A percentile compares a stretch with the other conserved stretches of the same genome.
Evolutionary conservation across 2,113 vertebrate genomes (phyloP).

Genomic region (Epinephelus moara): DNA sequence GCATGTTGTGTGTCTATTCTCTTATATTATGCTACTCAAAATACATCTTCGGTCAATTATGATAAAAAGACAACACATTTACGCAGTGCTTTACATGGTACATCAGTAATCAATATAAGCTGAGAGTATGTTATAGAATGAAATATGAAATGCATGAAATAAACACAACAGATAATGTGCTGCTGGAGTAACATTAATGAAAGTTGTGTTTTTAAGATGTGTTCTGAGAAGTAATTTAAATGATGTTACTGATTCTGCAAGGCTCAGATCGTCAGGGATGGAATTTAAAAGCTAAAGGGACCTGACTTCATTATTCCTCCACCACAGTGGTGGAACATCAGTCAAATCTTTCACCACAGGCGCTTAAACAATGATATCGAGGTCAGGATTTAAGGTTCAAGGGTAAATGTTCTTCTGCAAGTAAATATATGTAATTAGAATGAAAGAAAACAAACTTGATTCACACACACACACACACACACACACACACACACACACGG

Average conservation of each 20-base stretch:
- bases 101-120: no score
- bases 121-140: neutral
- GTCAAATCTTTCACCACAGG: neutral
- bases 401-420: neutral
- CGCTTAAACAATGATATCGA: constrained; percentile 19
- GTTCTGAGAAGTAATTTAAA: neutral
- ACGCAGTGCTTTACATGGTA: no score
- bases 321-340: constrained; percentile 29
- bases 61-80: no score
- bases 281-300: constrained; percentile 35
- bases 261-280: neutral
- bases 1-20: neutral
- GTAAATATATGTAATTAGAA: constrained; percentile 13
- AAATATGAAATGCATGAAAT: neutral
- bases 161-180: neutral
- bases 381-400: constrained; percentile 12
- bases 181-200: neutral
- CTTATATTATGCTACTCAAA: neutral
- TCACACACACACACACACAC: neutral
- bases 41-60: neutral
- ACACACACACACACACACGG: neutral
- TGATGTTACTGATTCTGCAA: neutral
- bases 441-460: constrained; percentile 16
- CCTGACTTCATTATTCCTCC: constrained; percentile 11
- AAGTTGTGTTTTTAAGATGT: neutral